Percentiles rank a stretch among this genome's conserved stretches.
Conservation (phyloP, 2,797 vertebrate genomes). For the Chiloscyllium punctatum region DNA sequence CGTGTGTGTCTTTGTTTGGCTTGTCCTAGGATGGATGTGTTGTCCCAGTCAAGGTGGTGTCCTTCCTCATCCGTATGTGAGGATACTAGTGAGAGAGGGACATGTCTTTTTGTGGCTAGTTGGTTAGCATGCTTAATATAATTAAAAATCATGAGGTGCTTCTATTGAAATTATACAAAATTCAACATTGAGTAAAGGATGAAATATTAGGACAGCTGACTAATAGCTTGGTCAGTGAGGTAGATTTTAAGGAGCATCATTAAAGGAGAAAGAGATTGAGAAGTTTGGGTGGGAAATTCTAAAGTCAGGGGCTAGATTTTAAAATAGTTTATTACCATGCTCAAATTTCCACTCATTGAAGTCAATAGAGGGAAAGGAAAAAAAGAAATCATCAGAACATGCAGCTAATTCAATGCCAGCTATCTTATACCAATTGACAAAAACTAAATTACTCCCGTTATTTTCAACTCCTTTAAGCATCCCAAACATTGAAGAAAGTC, state of each 20-base stretch:
- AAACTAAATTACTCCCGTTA: not conserved
- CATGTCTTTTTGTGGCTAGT: no score
- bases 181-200: no score
- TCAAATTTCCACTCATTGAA: not conserved
- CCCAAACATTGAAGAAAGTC: no score
- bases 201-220: not conserved
- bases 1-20: no score
- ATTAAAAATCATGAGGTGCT: no score
- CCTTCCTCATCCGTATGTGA: no score
- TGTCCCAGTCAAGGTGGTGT: no score
- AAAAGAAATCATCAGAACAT: not conserved
- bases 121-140: not conserved
- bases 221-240: not conserved
- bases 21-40: no score
- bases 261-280: not conserved
- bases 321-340: not conserved
- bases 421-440: not conserved
- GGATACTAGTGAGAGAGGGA: no score
- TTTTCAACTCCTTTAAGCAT: no score
- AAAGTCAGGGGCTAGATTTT: not conserved
- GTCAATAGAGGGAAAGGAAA: not conserved
- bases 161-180: not conserved
- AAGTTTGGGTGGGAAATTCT: not conserved
- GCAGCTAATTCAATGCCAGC: not conserved
- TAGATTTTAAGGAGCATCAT: not conserved